These are phyloP conservation scores for Bimastos eiseni DNA, from an alignment of 2,888 invertebrate species.

Conservation along the genomic window DNA sequence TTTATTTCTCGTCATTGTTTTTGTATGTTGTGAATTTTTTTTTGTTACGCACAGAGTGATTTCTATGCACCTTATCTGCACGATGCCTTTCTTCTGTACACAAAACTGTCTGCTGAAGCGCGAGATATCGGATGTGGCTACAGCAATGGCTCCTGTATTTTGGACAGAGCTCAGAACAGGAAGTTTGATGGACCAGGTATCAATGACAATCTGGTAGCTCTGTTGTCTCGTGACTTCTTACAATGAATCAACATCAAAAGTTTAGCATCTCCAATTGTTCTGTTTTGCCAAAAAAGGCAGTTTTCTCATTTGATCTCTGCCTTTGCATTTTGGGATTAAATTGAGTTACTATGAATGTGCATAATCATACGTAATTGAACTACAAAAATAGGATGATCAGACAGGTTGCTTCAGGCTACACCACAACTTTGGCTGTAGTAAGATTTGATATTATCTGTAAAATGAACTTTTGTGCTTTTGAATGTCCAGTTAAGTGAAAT, in stretches of 20 bases:
- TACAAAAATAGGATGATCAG: too few relatives aligned
- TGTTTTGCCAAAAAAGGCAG: not conserved
- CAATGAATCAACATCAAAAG: not conserved
- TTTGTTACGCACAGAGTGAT: conserved; percentile 46
- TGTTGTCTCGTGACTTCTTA: too few relatives aligned
- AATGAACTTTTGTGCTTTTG: not conserved
- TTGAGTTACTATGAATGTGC: not conserved
- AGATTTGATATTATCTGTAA: not conserved
- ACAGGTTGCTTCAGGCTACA: not conserved
- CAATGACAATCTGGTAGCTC: too few relatives aligned
- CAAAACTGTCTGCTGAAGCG: conserved; percentile 36
- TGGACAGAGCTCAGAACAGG: conserved; percentile 23
- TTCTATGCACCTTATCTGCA: conserved; percentile 48
- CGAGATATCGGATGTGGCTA: not conserved
- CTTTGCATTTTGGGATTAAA: not conserved
- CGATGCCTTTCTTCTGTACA: conserved; percentile 49
- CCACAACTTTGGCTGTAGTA: not conserved
- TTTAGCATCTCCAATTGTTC: not conserved
- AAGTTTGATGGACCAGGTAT: conserved; percentile 28
- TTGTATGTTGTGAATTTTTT: not conserved
- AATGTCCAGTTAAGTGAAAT: not conserved
- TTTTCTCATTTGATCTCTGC: not conserved
- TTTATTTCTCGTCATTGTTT: not conserved
- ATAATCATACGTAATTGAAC: not conserved
- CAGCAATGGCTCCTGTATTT: conserved; percentile 29